Percentiles rank a stretch among this genome's conserved stretches.
Evolutionary conservation across 2,888 invertebrate species (phyloP).

Genomic region (Copidosoma aretas): DNA sequence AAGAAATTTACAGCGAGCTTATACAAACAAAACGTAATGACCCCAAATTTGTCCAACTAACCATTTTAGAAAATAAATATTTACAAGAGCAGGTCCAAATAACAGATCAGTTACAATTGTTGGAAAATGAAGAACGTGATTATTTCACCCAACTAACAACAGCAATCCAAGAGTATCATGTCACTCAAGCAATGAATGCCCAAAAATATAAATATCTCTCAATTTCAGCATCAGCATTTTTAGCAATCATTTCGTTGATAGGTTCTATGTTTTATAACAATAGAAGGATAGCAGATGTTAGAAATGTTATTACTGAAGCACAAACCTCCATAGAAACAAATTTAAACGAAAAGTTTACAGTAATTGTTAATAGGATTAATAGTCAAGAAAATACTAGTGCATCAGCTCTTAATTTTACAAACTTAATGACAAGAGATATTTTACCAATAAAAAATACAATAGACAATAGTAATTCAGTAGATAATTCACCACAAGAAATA

Average conservation of each 20-base stretch:
- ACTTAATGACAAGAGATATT: conserved; percentile 6
- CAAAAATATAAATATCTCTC: conserved; percentile 59
- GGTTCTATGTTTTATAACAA: conserved; percentile 58
- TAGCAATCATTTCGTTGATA: conserved; percentile 54
- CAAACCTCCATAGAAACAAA: conserved; percentile 50
- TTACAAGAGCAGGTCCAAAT: conserved; percentile 55
- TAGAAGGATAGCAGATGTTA: conserved; percentile 51
- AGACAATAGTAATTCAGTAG: conserved; percentile 17
- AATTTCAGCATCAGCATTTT: conserved; percentile 52
- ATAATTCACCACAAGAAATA: conserved; percentile 29
- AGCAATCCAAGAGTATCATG: conserved; percentile 60
- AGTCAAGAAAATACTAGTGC: conserved; percentile 31
- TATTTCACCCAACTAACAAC: conserved; percentile 57
- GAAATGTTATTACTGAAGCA: conserved; percentile 47
- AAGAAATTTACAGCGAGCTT: conserved; percentile 56
- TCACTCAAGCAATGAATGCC: conserved; percentile 55
- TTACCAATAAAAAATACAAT: conserved; percentile 4
- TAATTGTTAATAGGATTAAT: conserved; percentile 30
- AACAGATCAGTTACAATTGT: conserved; percentile 46
- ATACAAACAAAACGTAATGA: conserved; percentile 56
- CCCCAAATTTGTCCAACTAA: conserved; percentile 57
- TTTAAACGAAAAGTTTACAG: conserved; percentile 41
- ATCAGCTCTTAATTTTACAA: conserved; percentile 17
- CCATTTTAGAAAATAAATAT: conserved; percentile 56
- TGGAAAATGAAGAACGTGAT: conserved; percentile 57